These are phyloP conservation scores for Drosophila sordidula DNA, from an alignment of 2,888 invertebrate genomes.

Conservation along the genomic window DNA sequence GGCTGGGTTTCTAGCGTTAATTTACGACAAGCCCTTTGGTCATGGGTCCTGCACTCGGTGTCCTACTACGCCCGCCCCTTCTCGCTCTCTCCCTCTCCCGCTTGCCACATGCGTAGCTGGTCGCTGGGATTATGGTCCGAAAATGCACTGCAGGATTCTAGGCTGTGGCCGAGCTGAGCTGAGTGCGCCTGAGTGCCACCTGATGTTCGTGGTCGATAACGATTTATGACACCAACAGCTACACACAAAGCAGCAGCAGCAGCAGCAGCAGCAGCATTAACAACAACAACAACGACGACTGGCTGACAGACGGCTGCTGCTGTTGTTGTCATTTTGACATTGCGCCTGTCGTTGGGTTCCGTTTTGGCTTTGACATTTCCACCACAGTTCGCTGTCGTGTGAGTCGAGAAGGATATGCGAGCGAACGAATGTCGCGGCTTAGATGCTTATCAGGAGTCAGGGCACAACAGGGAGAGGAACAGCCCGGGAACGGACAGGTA, in stretches of 20 bases:
- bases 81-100: no score
- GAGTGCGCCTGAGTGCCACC: slow-evolving; percentile 78
- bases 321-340: slow-evolving; percentile 64
- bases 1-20: slow-evolving; percentile 60
- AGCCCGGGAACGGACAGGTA: slow-evolving; percentile 10
- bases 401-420: slow-evolving; percentile 44
- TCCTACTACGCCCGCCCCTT: not conserved
- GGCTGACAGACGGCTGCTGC: slow-evolving; percentile 58
- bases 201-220: slow-evolving; percentile 82
- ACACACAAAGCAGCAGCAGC: slow-evolving; percentile 35
- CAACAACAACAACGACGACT: slow-evolving; percentile 27
- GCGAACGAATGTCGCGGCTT: slow-evolving; percentile 56
- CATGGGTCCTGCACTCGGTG: slow-evolving; percentile 33
- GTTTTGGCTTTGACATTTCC: slow-evolving; percentile 50
- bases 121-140: slow-evolving; percentile 56
- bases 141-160: slow-evolving; percentile 32
- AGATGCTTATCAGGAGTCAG: slow-evolving; percentile 66
- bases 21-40: slow-evolving; percentile 75
- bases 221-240: slow-evolving; percentile 77
- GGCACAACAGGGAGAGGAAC: slow-evolving; percentile 2
- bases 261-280: slow-evolving; percentile 22
- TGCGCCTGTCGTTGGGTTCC: slow-evolving; percentile 55
- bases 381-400: slow-evolving; percentile 33
- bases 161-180: slow-evolving; percentile 33
- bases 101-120: slow-evolving; percentile 3